These are phyloP conservation scores for Upupa epops DNA, from an alignment of 2,113 vertebrate species.

Conservation along the genomic window DNA sequence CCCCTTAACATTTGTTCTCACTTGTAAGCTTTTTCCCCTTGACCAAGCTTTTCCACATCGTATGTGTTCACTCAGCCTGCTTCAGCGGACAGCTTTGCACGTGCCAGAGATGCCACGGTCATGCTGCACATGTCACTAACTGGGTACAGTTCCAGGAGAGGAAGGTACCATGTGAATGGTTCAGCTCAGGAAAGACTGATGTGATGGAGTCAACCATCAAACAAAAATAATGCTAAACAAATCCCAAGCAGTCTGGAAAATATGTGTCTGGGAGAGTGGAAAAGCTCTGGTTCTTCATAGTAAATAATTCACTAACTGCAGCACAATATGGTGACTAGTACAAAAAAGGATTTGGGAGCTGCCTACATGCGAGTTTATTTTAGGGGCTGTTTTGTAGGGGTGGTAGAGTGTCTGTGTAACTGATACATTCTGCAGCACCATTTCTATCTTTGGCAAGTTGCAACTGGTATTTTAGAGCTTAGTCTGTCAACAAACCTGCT, in stretches of 20 bases:
- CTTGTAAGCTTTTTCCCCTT: not conserved
- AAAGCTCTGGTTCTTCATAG: not conserved
- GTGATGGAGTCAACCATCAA: not conserved
- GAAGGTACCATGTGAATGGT: not conserved
- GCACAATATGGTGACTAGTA: not conserved
- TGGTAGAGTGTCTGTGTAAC: conserved; percentile 4
- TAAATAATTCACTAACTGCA: not conserved
- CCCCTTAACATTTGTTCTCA: not conserved
- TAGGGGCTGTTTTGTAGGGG: not conserved
- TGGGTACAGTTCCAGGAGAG: not conserved
- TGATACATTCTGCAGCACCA: conserved; percentile 17
- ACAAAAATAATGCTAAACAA: not conserved
- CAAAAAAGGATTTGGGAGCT: not conserved
- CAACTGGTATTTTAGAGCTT: not conserved
- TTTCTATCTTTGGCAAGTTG: conserved; percentile 14
- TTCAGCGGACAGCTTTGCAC: not conserved
- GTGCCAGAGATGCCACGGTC: not conserved
- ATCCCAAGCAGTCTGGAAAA: not conserved
- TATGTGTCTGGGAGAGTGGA: not conserved
- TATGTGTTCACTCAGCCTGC: not conserved
- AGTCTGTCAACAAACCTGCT: not conserved
- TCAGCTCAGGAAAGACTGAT: not conserved
- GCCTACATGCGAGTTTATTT: not conserved
- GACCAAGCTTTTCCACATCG: not conserved
- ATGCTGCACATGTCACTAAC: not conserved